phyloP scores from a whole-genome alignment of 2,888 invertebrate genomes.

The Dendrolimus houi region DNA sequence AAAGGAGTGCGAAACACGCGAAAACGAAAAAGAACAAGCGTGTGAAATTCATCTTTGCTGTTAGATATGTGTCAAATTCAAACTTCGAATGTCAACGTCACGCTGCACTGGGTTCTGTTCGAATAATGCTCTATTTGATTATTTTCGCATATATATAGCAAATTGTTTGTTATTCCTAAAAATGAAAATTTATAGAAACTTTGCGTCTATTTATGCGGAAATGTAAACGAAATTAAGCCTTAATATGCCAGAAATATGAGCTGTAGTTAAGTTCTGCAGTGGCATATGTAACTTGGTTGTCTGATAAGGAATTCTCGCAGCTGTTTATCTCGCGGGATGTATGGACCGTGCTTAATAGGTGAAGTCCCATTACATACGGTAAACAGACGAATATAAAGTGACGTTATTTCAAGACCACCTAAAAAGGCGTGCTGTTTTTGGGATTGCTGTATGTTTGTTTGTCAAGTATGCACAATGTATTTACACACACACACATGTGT shows the following conservation, averaged over 20 bases:
- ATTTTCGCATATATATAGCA: neutral
- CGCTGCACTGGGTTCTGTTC: neutral
- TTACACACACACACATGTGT: too few species aligned
- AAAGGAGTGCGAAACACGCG: slow-evolving; percentile 26
- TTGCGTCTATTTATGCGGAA: neutral
- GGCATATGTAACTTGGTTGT: neutral
- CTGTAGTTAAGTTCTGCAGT: neutral
- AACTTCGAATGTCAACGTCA: neutral
- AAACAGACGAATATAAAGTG: too few species aligned
- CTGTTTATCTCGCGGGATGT: neutral
- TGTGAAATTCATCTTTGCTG: slow-evolving; percentile 32
- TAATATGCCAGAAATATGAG: neutral
- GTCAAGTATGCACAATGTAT: too few species aligned
- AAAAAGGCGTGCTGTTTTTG: too few species aligned
- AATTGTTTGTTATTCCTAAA: neutral
- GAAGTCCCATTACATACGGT: neutral
- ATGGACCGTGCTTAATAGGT: neutral
- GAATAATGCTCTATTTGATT: neutral
- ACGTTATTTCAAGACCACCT: too few species aligned
- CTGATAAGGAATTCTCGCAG: neutral
- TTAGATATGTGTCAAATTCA: neutral
- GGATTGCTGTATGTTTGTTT: too few species aligned
- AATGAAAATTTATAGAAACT: too few species aligned
- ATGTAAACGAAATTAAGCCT: neutral
- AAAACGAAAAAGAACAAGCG: slow-evolving; percentile 35